Conservation (phyloP, 1,140 invertebrate species). For the Metaphire vulgaris region DNA sequence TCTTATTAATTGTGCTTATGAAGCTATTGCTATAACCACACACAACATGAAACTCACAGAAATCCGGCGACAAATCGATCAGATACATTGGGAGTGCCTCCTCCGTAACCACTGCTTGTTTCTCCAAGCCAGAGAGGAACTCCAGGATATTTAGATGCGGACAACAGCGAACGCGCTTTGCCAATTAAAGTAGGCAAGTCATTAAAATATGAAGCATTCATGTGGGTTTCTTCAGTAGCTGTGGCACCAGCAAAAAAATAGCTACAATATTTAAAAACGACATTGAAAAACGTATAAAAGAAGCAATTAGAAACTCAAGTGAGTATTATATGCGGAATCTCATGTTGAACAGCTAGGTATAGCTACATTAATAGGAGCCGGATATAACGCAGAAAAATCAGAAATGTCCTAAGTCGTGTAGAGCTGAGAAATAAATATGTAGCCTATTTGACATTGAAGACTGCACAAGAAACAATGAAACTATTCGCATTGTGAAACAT, state of each 20-base stretch:
- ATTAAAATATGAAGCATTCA: constrained; percentile 2
- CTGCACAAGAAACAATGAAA: no score
- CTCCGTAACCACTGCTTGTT: constrained; percentile 3
- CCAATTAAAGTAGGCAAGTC: not conserved
- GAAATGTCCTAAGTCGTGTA: no score
- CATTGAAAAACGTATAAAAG: not conserved
- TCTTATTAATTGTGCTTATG: no score
- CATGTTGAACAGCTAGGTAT: no score
- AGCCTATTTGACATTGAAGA: no score
- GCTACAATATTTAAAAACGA: not conserved
- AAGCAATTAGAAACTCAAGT: no score
- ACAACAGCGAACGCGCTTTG: not conserved
- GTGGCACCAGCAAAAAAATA: constrained; percentile 1
- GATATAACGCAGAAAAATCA: no score
- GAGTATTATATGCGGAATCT: no score
- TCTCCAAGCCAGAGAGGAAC: constrained; percentile 4
- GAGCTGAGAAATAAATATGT: no score
- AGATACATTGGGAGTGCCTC: constrained; percentile 15
- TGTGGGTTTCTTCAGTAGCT: not conserved
- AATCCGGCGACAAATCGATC: constrained; percentile 21
- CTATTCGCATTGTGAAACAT: no score
- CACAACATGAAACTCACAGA: constrained; percentile 2
- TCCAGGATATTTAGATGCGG: not conserved
- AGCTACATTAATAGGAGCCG: no score
- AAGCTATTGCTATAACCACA: no score